Conservation (phyloP, 2,888 invertebrate species). For the Drosophila peninsularis region DNA sequence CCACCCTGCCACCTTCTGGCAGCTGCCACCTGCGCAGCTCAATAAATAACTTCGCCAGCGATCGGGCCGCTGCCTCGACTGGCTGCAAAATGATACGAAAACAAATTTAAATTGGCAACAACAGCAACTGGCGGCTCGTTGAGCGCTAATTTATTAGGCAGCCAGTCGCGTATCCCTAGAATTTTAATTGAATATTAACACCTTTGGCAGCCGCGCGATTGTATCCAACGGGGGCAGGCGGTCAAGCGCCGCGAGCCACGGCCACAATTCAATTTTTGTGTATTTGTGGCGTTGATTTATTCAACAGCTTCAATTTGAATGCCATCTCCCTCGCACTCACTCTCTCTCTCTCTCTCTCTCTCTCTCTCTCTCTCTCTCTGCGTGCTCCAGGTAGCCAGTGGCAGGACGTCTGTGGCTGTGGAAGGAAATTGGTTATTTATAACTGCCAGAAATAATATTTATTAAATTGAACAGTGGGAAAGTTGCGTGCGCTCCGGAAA, state of each 20-base stretch:
- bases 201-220: slow-evolving; percentile 72
- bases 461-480: slow-evolving; percentile 50
- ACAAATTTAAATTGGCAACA: slow-evolving; percentile 82
- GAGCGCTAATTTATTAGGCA: slow-evolving; percentile 82
- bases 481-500: slow-evolving; percentile 5
- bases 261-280: slow-evolving; percentile 80
- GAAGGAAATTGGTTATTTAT: slow-evolving; percentile 79
- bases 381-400: slow-evolving; percentile 56
- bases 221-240: slow-evolving; percentile 26
- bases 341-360: slow-evolving; percentile 11
- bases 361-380: slow-evolving; percentile 35
- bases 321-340: slow-evolving; percentile 11
- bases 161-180: slow-evolving; percentile 71
- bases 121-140: slow-evolving; percentile 74
- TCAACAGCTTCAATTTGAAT: slow-evolving; percentile 54
- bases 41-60: slow-evolving; percentile 65
- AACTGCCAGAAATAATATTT: slow-evolving; percentile 53
- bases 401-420: slow-evolving; percentile 9
- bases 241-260: slow-evolving; percentile 73
- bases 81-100: slow-evolving; percentile 71
- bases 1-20: no score
- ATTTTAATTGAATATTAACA: slow-evolving; percentile 85
- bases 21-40: slow-evolving; percentile 72
- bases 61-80: not conserved
- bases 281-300: slow-evolving; percentile 83